Evolutionary conservation across 2,113 vertebrate genomes (phyloP), one percentile per base, ranked within the genome.

Genomic region (Bubo scandiacus): DNA sequence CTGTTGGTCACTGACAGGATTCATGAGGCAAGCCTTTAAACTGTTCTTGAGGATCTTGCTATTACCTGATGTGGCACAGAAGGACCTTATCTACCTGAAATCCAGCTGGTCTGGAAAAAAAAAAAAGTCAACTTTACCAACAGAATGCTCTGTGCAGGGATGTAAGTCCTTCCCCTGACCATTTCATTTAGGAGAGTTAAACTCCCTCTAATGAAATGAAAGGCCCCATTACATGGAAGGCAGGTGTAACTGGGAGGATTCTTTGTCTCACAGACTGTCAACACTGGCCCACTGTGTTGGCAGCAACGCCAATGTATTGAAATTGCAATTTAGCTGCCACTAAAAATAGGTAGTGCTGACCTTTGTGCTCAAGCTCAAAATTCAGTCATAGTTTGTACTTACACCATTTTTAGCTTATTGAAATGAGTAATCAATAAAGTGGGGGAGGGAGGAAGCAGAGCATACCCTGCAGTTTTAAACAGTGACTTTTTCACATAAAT

Each of bases 71-170:
- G 18, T 78, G n/a, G 72, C 61, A 65, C 84, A 91, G 61, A 67
- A 81, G n/a, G 20, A 86, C 43, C 34, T 89, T 84, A 87, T 55
- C 91, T 89, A 43, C 52, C 63, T 21, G 47, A 92, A 94, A 89
- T n/a, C 27, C 83, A 94, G 67, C 25, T 86, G 72, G 59, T 89
- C 38, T 1, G 9, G 61, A 82, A 92, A 85, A 23, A 25, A 23
- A 25, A 75, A 84, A 85, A 78, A 49, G 43, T 51, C 55, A 47
- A 15, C 30, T 84, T 93, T 84, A 84, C 10, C 40, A 91, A 47
- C 10, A 74, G 19, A 82, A 63, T 20, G 26, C 12, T 63, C 43
- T 78, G 42, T 74, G 20, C 34, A 61, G 21, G 17, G 42, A 54
- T 2, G 2, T 38, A 57, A 88, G 32, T 15, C 22, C 29, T 54